These are phyloP conservation scores for Agrilus planipennis DNA, from an alignment of 1,140 invertebrate species.

Conservation along the genomic window DNA sequence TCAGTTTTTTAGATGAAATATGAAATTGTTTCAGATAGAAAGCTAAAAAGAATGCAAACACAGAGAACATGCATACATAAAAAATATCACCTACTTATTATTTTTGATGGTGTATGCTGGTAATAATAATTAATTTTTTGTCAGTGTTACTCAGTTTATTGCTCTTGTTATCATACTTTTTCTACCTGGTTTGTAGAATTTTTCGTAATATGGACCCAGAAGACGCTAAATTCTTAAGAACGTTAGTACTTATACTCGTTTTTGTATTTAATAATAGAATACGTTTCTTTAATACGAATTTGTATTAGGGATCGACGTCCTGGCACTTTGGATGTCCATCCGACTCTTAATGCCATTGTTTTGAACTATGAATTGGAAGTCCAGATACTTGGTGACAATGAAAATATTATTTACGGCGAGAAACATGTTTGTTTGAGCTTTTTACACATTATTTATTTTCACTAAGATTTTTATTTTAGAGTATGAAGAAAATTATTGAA, in stretches of 20 bases:
- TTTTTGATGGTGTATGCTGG: slow-evolving; percentile 22
- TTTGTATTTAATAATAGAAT: slow-evolving; percentile 11
- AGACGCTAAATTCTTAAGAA: slow-evolving; percentile 48
- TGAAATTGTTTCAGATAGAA: no score
- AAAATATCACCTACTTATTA: no score
- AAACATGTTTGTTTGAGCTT: slow-evolving; percentile 48
- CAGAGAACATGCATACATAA: no score
- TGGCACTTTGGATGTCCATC: slow-evolving; percentile 79
- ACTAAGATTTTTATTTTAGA: slow-evolving; percentile 30
- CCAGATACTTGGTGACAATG: slow-evolving; percentile 68
- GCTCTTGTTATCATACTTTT: slow-evolving; percentile 19
- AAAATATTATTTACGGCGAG: slow-evolving; percentile 74
- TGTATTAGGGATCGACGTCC: slow-evolving; percentile 60
- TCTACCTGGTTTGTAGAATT: slow-evolving; percentile 16
- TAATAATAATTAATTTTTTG: slow-evolving; percentile 18
- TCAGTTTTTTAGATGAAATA: no score
- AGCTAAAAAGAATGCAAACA: no score
- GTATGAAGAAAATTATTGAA: slow-evolving; percentile 74
- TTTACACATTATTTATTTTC: not conserved
- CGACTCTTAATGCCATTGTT: slow-evolving; percentile 79
- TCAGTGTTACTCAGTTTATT: slow-evolving; percentile 20
- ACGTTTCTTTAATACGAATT: no score
- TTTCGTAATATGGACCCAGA: slow-evolving; percentile 40
- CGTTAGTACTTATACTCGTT: slow-evolving; percentile 31
- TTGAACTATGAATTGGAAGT: slow-evolving; percentile 85